These are phyloP conservation scores for Melanargia galathea DNA, from an alignment of 2,888 invertebrate species.

Conservation along the genomic window DNA sequence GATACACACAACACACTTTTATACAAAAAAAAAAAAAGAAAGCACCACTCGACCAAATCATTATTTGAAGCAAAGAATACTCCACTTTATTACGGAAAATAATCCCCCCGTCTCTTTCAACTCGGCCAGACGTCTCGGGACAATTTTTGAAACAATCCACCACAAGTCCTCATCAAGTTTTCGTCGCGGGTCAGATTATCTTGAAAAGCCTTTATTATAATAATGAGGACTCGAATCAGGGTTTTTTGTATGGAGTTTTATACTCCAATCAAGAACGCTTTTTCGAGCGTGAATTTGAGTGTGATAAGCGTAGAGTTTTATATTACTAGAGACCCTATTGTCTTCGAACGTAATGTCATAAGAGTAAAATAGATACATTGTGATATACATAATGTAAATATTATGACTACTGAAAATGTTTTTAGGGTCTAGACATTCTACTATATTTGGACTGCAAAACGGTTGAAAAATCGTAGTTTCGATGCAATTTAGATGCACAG, in stretches of 20 bases:
- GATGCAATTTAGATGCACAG: too few species aligned
- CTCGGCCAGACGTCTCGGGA: conserved; percentile 18
- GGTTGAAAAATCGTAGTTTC: too few species aligned
- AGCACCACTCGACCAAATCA: conserved; percentile 13
- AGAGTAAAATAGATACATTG: too few species aligned
- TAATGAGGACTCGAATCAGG: conserved; percentile 29
- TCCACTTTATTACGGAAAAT: conserved; percentile 21
- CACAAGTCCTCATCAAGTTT: conserved; percentile 31
- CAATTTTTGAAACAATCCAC: conserved; percentile 27
- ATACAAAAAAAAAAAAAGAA: background rate
- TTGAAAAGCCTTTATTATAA: conserved; percentile 31
- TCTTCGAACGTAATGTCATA: too few species aligned
- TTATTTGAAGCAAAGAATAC: conserved; percentile 14
- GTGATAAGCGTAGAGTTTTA: background rate
- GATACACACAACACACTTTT: background rate
- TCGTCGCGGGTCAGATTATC: conserved; percentile 34
- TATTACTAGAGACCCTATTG: background rate
- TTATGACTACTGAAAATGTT: too few species aligned
- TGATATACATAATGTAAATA: too few species aligned
- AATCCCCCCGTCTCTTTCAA: conserved; percentile 20
- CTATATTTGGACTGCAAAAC: too few species aligned
- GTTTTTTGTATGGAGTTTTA: conserved; percentile 2
- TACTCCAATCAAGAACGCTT: background rate
- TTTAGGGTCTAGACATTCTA: too few species aligned
- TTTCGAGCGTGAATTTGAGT: conserved; percentile 1